A percentile compares a stretch with the other conserved stretches of the same genome.
These are phyloP conservation scores for Pteropus rufus DNA, from an alignment of 2,797 vertebrate genomes.

Conservation along the genomic window DNA sequence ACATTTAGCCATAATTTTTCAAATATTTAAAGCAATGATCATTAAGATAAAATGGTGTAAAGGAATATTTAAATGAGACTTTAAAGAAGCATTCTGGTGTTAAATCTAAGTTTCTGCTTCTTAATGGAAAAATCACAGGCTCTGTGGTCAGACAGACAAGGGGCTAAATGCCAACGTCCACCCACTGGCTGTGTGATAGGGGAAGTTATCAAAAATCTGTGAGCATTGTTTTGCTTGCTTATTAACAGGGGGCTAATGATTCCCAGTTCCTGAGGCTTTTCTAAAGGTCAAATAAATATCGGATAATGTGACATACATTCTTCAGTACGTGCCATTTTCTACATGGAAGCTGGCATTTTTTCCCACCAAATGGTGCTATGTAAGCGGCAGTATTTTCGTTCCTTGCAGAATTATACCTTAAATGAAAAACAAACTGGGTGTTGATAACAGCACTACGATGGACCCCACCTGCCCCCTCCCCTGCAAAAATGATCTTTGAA, in stretches of 20 bases:
- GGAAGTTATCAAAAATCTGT: not conserved
- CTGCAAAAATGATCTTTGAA: not conserved
- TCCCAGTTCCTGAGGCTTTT: not conserved
- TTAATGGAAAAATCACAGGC: not conserved
- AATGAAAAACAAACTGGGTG: not conserved
- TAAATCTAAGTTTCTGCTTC: not conserved
- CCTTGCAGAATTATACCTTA: not conserved
- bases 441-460: not conserved
- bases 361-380: not conserved
- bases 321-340: not conserved
- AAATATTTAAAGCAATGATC: not conserved
- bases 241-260: not conserved
- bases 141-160: not conserved
- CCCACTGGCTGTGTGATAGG: not conserved
- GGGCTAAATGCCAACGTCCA: too few species aligned
- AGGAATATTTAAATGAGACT: not conserved
- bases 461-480: too few species aligned
- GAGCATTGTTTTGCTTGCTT: not conserved
- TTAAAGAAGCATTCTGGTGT: not conserved
- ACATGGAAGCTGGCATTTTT: not conserved
- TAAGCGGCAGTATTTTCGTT: not conserved
- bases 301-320: not conserved
- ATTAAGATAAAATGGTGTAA: not conserved
- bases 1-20: not conserved
- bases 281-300: not conserved